These are phyloP conservation scores for Acromyrmex echinatior DNA, from an alignment of 1,140 invertebrate genomes.

Conservation along the genomic window DNA sequence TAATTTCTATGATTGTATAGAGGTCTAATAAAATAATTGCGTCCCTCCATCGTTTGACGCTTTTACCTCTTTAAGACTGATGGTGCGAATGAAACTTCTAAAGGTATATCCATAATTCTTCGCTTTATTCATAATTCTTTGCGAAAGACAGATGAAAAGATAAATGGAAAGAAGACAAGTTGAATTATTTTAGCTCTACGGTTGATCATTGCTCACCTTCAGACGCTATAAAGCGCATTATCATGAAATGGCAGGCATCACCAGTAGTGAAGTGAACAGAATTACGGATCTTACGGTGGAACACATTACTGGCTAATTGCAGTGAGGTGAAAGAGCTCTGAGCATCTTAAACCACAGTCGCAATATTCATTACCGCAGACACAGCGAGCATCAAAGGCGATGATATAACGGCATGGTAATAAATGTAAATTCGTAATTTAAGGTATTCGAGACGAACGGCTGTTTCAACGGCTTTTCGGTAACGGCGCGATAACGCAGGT, in stretches of 20 bases:
- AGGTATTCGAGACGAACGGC: slow-evolving; percentile 29
- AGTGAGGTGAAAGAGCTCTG: slow-evolving; percentile 57
- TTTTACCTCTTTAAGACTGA: not conserved
- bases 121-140: slow-evolving; percentile 28
- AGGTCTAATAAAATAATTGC: slow-evolving; percentile 12
- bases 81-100: slow-evolving; percentile 2
- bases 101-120: slow-evolving; percentile 8
- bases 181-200: slow-evolving; percentile 46
- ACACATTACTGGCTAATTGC: slow-evolving; percentile 64
- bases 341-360: slow-evolving; percentile 55
- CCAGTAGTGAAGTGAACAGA: slow-evolving; percentile 50
- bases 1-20: slow-evolving; percentile 10
- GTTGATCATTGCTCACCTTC: slow-evolving; percentile 43
- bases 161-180: slow-evolving; percentile 31
- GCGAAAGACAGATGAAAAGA: slow-evolving; percentile 38
- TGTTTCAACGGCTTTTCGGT: slow-evolving; percentile 32
- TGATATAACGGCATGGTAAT: slow-evolving; percentile 56
- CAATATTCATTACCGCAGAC: slow-evolving; percentile 60
- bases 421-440: slow-evolving; percentile 62
- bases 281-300: slow-evolving; percentile 35
- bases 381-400: slow-evolving; percentile 49
- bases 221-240: slow-evolving; percentile 46
- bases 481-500: slow-evolving; percentile 1
- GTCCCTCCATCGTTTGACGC: not conserved
- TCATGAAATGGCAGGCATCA: slow-evolving; percentile 53